phyloP scores from a whole-genome alignment of 2,888 invertebrate species.

The Limnephilus lunatus region DNA sequence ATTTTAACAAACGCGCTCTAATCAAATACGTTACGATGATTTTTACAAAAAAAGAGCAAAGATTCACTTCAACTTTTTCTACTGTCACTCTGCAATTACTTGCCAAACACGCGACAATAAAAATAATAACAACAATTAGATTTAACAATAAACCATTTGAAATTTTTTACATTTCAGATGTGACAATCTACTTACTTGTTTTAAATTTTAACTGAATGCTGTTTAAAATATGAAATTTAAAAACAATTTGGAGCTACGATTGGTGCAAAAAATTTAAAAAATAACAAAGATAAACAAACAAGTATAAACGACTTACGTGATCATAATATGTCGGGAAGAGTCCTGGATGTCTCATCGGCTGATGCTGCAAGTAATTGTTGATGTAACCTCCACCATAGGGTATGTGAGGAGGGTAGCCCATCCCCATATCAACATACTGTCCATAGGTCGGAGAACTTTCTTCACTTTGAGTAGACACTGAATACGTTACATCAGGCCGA shows the following conservation, averaged over 20 bases:
- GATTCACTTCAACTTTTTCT: neutral
- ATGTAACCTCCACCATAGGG: conserved; percentile 39
- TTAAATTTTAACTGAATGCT: too few species aligned
- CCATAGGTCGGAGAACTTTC: conserved; percentile 50
- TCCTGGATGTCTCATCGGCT: conserved; percentile 38
- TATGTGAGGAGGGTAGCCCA: conserved; percentile 15
- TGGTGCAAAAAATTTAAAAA: neutral
- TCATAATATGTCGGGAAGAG: conserved; percentile 58
- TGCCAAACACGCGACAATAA: neutral
- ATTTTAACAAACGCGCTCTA: neutral
- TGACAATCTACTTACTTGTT: too few species aligned
- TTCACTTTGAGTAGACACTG: conserved; percentile 7
- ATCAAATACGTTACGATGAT: neutral
- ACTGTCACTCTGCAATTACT: neutral
- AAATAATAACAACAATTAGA: too few species aligned
- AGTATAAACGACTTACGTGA: conserved; percentile 53
- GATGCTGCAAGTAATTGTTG: conserved; percentile 48
- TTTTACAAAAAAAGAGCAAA: neutral
- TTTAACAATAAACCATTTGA: too few species aligned
- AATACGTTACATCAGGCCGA: conserved; percentile 12
- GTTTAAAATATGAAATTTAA: neutral
- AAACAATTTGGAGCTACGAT: too few species aligned
- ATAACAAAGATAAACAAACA: neutral
- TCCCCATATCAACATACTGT: conserved; percentile 45
- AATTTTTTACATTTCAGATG: too few species aligned